Base-by-base conservation (phyloP, 2,888 invertebrate genomes). In the Acleris sparsana region DNA sequence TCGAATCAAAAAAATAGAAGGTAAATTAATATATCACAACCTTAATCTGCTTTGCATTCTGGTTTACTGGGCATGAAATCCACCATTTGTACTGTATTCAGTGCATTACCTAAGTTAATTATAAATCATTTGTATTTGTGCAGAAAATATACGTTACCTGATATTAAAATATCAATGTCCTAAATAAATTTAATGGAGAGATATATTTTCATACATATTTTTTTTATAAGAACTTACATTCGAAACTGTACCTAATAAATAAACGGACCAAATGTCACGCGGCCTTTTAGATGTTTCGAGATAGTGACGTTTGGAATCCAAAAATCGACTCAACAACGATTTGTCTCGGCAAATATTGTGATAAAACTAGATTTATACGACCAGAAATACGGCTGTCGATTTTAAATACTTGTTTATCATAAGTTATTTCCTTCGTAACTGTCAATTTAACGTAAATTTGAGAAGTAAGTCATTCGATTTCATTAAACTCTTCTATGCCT, bases 241-340 rank as follows among this genome's bases (percentile, higher is more conserved):
- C 22, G 25, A 49, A 74, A 72, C 55, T 72, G 73, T 82, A 78
- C 79, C 64, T 63, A 74, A 80, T 83, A 80, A 82, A 80, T 82
- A 75, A 76, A 71, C 33, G 61, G 44, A 59, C 68, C 62, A 68
- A 70, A 74, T 71, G 76, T 71, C 72, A 62, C 18, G 71, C 73
- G 73, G 74, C 68, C 56, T 56, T 53, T 74, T 25, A 70, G 74
- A 74, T 71, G 61, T 71, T 62, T 53, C 58, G 57, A 46, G 71
- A 70, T 72, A 70, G 69, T 74, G 72, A 70, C 72, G 66, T 70
- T 67, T 68, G 62, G 64, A 71, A 72, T 73, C 72, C 65, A 62
- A 73, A 74, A 72, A 72, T 70, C 68, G 56, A 71, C 72, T 70
- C 63, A 62, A 71, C 67, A 64, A 56, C 74, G 71, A 76, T 77